Evolutionary conservation across 2,113 vertebrate genomes (phyloP), one percentile per base, ranked within the genome.

Genomic region (Lutjanus erythropterus): DNA sequence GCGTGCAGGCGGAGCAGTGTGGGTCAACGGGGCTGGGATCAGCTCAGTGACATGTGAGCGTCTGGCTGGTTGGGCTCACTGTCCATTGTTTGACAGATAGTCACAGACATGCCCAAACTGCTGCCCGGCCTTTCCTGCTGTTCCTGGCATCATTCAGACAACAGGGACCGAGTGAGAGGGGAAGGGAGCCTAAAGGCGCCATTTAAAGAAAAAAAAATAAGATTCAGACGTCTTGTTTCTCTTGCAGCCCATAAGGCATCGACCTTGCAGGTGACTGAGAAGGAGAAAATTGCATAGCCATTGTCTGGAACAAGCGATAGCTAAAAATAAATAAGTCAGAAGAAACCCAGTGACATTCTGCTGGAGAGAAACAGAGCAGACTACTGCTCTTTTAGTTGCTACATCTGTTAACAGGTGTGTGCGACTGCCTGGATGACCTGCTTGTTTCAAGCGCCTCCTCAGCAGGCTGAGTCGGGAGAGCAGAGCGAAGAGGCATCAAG

Each of bases 61-160:
- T 80, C 84, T 87, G 78, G 84, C 75, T 77, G 73, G 69, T 76
- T 60, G 47, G 71, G 73, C 71, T 88, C 74, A 71, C 70, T 71
- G 65, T 85, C 74, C 80, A 85, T 41, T 67, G 50, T 88, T 84
- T 91, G 86, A 88, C 80, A 75, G 77, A 89, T 78, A 70, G 78
- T 86, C 71, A 75, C 75, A 80, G 76, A 83, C 78, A 73, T 83
- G 67, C 77, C 80, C 71, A 87, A 77, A 85, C 76, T 70, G 84
- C 75, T 70, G 80, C 74, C 58, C 10, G 2, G 58, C 75, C 56
- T 49, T 49, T 75, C 67, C 71, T 67, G 73, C 86, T 81, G 75
- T 71, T 81, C n/a, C 53, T 73, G 73, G 59, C 73, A 86, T 82
- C 75, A 75, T 69, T 59, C 66, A 78, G 73, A 80, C 65, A 67